These are phyloP conservation scores for Drosophila seguyi DNA, from an alignment of 1,140 invertebrate species.

Conservation along the genomic window DNA sequence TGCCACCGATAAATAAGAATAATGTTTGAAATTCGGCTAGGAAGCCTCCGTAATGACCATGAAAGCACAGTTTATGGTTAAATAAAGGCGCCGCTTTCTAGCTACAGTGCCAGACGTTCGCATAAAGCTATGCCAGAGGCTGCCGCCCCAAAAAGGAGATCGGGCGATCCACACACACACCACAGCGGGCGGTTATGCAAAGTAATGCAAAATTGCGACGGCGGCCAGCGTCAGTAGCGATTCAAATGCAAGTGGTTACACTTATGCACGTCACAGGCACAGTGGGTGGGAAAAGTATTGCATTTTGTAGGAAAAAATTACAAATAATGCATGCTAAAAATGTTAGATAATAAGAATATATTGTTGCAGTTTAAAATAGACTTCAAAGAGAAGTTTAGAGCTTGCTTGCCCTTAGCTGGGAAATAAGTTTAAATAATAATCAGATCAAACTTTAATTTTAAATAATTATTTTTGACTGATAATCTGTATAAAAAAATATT, in stretches of 20 bases:
- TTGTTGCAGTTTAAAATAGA: background rate
- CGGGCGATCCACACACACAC: background rate
- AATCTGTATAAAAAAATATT: too few relatives aligned
- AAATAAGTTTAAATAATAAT: background rate
- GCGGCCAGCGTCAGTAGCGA: slow-evolving; percentile 51
- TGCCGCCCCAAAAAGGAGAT: background rate
- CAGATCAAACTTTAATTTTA: too few relatives aligned
- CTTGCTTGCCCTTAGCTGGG: too few relatives aligned
- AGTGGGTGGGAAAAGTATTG: slow-evolving; percentile 3
- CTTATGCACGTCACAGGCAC: slow-evolving; percentile 37
- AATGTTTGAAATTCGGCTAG: slow-evolving; percentile 53
- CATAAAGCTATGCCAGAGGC: slow-evolving; percentile 2
- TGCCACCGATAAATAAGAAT: slow-evolving; percentile 71
- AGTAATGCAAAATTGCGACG: slow-evolving; percentile 79
- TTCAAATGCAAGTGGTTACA: slow-evolving; percentile 76
- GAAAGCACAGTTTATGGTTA: slow-evolving; percentile 76
- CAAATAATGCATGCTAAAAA: background rate
- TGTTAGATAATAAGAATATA: background rate
- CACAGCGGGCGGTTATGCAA: slow-evolving; percentile 63
- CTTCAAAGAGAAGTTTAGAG: background rate
- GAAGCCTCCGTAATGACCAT: slow-evolving; percentile 68
- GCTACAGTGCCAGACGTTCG: slow-evolving; percentile 31
- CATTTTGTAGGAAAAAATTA: background rate
- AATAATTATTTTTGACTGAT: background rate
- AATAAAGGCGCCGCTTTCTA: slow-evolving; percentile 61